These are phyloP conservation scores for Coregonus ussuriensis DNA, from an alignment of 2,797 vertebrate genomes.

Conservation along the genomic window DNA sequence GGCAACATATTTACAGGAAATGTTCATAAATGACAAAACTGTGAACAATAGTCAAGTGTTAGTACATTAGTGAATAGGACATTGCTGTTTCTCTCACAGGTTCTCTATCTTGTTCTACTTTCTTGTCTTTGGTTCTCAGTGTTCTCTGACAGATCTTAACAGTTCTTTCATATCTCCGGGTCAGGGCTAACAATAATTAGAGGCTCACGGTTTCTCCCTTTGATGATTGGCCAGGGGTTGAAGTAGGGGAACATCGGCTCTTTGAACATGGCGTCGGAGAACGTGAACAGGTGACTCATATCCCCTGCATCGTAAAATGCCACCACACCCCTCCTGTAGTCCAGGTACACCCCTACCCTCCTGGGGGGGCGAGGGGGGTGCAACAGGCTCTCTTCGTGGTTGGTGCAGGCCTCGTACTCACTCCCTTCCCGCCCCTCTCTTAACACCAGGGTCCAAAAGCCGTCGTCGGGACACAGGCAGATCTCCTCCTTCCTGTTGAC, in stretches of 20 bases:
- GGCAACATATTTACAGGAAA: neutral
- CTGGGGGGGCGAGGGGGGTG: slow-evolving; percentile 60
- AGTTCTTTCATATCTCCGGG: slow-evolving; percentile 8
- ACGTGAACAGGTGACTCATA: slow-evolving; percentile 76
- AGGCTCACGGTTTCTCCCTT: slow-evolving; percentile 73
- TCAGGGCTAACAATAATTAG: slow-evolving; percentile 64
- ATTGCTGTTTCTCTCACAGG: neutral
- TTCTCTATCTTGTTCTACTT: neutral
- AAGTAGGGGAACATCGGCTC: slow-evolving; percentile 78
- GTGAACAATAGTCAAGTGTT: neutral
- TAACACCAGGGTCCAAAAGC: slow-evolving; percentile 75
- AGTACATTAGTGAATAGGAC: neutral
- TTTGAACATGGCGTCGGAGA: slow-evolving; percentile 66
- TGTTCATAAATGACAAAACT: too few species aligned
- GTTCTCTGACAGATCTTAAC: neutral
- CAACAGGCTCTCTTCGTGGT: slow-evolving; percentile 69
- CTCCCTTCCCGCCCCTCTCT: slow-evolving; percentile 63
- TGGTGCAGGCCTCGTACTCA: slow-evolving; percentile 77
- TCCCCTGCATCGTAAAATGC: slow-evolving; percentile 74
- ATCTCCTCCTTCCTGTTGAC: slow-evolving; percentile 73
- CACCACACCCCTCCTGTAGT: slow-evolving; percentile 67
- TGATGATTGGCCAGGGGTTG: slow-evolving; percentile 76
- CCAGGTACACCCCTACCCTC: slow-evolving; percentile 71
- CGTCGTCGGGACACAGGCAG: slow-evolving; percentile 72
- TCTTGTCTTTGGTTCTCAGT: neutral